A percentile compares a stretch with the other conserved stretches of the same genome.
Evolutionary conservation across 2,113 vertebrate species (phyloP).

Genomic region (Chinchilla lanigera): DNA sequence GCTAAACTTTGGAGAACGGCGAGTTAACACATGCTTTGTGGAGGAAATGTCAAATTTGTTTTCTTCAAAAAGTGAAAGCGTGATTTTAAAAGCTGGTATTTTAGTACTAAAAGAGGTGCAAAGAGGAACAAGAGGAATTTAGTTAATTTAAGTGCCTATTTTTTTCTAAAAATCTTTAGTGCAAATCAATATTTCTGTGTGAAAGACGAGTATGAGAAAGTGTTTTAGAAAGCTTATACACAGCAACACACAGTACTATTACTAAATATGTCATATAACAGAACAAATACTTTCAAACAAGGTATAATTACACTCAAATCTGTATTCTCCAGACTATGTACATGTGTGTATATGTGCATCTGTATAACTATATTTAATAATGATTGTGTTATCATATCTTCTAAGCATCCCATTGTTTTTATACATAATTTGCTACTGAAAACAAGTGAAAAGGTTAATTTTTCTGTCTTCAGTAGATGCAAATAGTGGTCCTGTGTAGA

Average conservation of each 20-base stretch:
- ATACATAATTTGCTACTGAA: not conserved
- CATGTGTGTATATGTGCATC: not conserved
- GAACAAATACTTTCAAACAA: not conserved
- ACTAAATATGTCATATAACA: not conserved
- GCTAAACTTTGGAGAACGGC: not conserved
- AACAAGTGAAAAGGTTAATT: not conserved
- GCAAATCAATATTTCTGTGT: not conserved
- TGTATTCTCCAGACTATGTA: not conserved
- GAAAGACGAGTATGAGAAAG: not conserved
- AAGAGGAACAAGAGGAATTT: not conserved
- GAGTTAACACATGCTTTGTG: not conserved
- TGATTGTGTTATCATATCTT: not conserved
- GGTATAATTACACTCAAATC: not conserved
- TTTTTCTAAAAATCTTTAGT: not conserved
- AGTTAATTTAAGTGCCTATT: not conserved
- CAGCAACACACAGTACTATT: not conserved
- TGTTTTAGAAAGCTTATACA: not conserved
- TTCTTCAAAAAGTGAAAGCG: constrained; percentile 21
- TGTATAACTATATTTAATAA: not conserved
- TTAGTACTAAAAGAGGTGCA: not conserved
- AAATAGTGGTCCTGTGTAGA: not conserved
- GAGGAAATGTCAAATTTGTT: not conserved
- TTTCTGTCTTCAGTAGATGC: not conserved
- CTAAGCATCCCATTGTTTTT: not conserved
- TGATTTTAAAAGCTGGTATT: not conserved